Base-by-base conservation (phyloP, 2,113 vertebrate genomes). In the Oncorhynchus tshawytscha region DNA sequence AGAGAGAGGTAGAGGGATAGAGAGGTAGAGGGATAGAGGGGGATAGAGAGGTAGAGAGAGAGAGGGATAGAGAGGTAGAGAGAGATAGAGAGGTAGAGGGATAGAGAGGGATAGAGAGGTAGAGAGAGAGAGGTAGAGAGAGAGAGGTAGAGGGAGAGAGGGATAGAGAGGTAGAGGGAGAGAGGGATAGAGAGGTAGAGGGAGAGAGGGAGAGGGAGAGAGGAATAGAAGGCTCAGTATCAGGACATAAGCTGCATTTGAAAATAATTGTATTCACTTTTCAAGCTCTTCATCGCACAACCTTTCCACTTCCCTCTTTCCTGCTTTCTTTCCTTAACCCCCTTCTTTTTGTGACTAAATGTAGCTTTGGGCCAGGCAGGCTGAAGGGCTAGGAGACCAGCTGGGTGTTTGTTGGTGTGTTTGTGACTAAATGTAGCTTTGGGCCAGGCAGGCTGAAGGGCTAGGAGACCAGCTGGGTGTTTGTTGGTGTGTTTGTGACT, bases 191-290 rank as follows among this genome's bases (percentile, higher is more conserved):
- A 1, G 5, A 7, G 31, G 4, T 1, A 34, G 31, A 34, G 31
- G 7, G 90, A 27, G 76, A 74, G 48, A 51, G 74, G 86, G 62
- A 74, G 60, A 84, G 72, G 89, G 39, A 82, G 72, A 79, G 57
- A 20, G 82, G 72, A n/a, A 82, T 78, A 75, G 70, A 45, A 80
- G 71, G 54, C 73, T 78, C 34, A 2, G 65, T 60, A 66, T 81
- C 84, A 81, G 78, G 80, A 82, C 83, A 89, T 88, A 82, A 87
- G 89, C 89, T 89, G 74, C 78, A 87, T 92, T 91, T 88, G 76
- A 90, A 88, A 88, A 87, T 86, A 83, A 86, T 87, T 81, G 73
- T 76, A 90, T 87, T 90, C 78, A 80, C 67, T 62, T 68, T 73
- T 74, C 78, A 76, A 83, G 77, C 82, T 59, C 77, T 78, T 81